Conservation (phyloP, 2,113 vertebrate species). For the Protobothrops mucrosquamatus region DNA sequence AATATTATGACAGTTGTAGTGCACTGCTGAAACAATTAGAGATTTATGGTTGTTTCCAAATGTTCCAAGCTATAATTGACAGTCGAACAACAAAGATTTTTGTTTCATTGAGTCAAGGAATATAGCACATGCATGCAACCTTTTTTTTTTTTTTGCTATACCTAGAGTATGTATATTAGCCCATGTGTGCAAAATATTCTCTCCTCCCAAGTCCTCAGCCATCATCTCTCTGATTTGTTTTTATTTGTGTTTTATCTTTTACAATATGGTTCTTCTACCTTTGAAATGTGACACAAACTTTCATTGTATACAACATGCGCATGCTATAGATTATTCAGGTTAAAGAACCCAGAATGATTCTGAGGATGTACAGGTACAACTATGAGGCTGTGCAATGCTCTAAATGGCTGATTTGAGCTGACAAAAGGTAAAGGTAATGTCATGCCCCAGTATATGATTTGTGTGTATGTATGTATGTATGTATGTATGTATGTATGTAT, state of each 20-base stretch:
- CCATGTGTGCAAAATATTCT: not conserved
- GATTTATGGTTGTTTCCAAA: not conserved
- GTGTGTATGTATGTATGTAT: too few relatives aligned
- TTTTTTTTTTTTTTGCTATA: not conserved
- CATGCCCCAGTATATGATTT: too few relatives aligned
- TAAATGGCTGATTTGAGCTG: not conserved
- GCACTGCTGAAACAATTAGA: not conserved
- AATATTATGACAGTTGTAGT: not conserved
- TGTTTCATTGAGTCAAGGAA: not conserved
- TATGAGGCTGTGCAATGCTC: not conserved
- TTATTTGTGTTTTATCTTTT: not conserved
- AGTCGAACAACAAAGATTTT: not conserved
- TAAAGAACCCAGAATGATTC: not conserved
- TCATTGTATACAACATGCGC: not conserved
- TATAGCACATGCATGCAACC: not conserved
- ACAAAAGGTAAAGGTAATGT: not conserved
- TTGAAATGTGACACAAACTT: not conserved
- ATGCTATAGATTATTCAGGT: not conserved
- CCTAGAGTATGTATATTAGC: not conserved
- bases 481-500: too few relatives aligned
- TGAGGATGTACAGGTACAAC: not conserved
- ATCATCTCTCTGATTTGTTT: not conserved
- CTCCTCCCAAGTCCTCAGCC: not conserved
- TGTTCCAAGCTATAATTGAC: not conserved
- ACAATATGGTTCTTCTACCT: not conserved